Evolutionary conservation across 1,140 invertebrate species (phyloP), one percentile per base, ranked within the genome.

Genomic region (Neodiprion lecontei): DNA sequence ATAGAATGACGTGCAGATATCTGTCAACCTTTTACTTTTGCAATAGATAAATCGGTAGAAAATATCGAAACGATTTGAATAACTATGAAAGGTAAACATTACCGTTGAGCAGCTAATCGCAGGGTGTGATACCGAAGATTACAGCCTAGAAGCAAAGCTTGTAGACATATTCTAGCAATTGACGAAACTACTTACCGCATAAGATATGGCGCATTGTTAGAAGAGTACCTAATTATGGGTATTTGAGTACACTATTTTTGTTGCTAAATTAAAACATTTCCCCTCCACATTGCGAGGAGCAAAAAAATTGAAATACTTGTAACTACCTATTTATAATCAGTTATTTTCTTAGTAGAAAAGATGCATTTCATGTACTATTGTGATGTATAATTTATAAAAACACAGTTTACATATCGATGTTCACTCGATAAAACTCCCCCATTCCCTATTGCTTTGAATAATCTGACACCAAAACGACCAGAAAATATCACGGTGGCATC

Each of bases 341-440:
- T 23, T 69, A 69, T 23, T 69, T 12, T 69, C 11, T 10, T 69
- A 47, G 12, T 69, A 23, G 4, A 69, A 69, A 47, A 69, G 7
- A 23, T 69, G 67, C 67, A 69, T 69, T 7, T 69, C 67, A 69
- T 69, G 40, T 69, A 23, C 67, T 69, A 11, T 69, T 47, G 67
- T 23, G 67, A 69, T 69, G 67, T 69, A 47, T 69, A 69, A 69
- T 14, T 69, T 69, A 21, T 47, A 69, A 12, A 23, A 69, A 69
- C 67, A 69, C 40, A 11, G 40, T 47, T 69, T 47, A 69, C 67
- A 47, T 5, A 69, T 69, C 5, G 40, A 69, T 69, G 67, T 69
- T 69, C 11, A 14, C 9, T 61, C 53, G 53, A 8, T 61, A 7
- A 0, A 61, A 61, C 5, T 61, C n/a, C 53, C 53, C 53, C 8